phyloP scores from a whole-genome alignment of 2,888 invertebrate species.

The Macrosoma leucophasiata region DNA sequence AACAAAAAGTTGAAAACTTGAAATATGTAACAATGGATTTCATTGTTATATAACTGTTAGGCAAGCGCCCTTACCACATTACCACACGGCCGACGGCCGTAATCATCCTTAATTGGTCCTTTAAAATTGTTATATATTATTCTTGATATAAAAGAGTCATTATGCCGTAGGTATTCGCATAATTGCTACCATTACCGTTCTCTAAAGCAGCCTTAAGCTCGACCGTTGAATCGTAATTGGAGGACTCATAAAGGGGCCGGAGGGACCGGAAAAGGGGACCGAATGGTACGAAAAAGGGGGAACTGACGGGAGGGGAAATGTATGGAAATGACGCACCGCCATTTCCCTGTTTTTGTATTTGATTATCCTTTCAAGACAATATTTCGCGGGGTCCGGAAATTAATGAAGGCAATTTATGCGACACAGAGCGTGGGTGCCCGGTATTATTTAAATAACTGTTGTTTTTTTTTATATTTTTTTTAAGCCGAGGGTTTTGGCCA shows the following conservation, averaged over 20 bases:
- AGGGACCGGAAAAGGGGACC: constrained; percentile 52
- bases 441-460: constrained; percentile 70
- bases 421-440: constrained; percentile 58
- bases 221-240: constrained; percentile 66
- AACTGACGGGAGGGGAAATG: constrained; percentile 47
- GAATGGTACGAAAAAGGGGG: constrained; percentile 56
- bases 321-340: constrained; percentile 75
- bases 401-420: constrained; percentile 76
- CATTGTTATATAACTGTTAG: too few relatives aligned
- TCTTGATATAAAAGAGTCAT: too few relatives aligned
- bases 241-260: constrained; percentile 68
- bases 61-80: too few relatives aligned
- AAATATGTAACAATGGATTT: too few relatives aligned
- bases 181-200: constrained; percentile 40
- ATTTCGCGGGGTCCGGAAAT: constrained; percentile 74
- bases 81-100: too few relatives aligned
- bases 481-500: constrained; percentile 52
- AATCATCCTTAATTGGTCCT: too few relatives aligned
- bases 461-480: constrained; percentile 48
- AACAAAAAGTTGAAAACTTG: too few relatives aligned
- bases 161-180: constrained; percentile 25
- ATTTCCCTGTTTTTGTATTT: constrained; percentile 75
- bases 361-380: constrained; percentile 77
- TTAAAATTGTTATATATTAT: too few relatives aligned
- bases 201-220: constrained; percentile 68